Conservation (phyloP, 2,888 invertebrate genomes). For the Nephrotoma appendiculata region DNA sequence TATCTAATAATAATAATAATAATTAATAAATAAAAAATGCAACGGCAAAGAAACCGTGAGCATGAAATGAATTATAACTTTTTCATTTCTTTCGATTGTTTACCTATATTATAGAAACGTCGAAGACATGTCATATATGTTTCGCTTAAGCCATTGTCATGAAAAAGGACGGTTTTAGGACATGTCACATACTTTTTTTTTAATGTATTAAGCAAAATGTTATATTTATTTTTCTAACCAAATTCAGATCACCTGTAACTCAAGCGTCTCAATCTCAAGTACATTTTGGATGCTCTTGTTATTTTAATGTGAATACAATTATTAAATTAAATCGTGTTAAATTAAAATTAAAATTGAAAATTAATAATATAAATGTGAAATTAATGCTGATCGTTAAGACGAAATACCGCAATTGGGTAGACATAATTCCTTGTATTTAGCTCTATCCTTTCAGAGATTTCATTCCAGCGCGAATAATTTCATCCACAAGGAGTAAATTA, state of each 20-base stretch:
- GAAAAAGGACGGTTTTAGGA: too few species aligned
- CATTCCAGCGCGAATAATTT: slow-evolving; percentile 98
- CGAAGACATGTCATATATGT: too few species aligned
- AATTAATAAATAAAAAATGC: too few species aligned
- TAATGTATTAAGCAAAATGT: not conserved
- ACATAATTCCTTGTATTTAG: not conserved
- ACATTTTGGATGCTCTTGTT: not conserved
- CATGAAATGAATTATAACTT: too few species aligned
- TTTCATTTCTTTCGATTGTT: too few species aligned
- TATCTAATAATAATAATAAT: too few species aligned
- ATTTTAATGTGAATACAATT: not conserved
- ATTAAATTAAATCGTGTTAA: not conserved
- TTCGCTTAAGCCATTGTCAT: too few species aligned
- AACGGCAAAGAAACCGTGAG: too few species aligned
- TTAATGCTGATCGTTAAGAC: not conserved
- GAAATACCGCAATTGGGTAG: not conserved
- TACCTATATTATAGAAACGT: too few species aligned
- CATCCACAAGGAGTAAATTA: slow-evolving; percentile 94
- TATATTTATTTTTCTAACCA: not conserved
- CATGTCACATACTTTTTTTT: too few species aligned
- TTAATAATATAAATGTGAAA: not conserved
- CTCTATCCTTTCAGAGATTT: slow-evolving; percentile 82
- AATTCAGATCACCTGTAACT: not conserved
- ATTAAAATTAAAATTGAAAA: not conserved
- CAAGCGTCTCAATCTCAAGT: not conserved